Evolutionary conservation across 2,888 invertebrate genomes (phyloP), one percentile per base, ranked within the genome.

Genomic region (Cheilosia pagana): DNA sequence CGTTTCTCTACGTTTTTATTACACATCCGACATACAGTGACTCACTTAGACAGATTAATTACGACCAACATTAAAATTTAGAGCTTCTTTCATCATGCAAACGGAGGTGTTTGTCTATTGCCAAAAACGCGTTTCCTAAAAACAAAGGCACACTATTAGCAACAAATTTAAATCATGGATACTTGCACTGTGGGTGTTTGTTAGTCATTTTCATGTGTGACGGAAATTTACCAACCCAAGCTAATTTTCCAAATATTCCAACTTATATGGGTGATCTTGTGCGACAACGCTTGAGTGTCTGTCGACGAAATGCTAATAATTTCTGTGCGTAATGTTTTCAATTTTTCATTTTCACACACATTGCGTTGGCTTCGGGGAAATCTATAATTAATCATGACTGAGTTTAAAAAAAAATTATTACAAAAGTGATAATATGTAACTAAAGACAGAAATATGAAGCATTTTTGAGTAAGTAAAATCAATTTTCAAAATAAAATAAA

Each of bases 311-410:
- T 35, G 35, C 3, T 35, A 35, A 12, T 12, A 35, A 48, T 23
- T 12, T 23, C 19, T 21, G 16, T 5, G 21, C 23, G 45, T 50
- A 10, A 35, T 12, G 12, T 50, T 23, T 14, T 50, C 3, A 0
- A 14, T 23, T 50, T 50, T 50, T 23, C 12, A 21, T 48, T 50
- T 50, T 25, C 25, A 50, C 50, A 4, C 21, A 19, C 23, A 12
- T 0, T 50, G 50, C 23, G 14, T 14, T 50, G 50, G 50, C 19
- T 19, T 31, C 3, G 4, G 4, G 35, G 35, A 19, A 10, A 57
- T 57, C 19, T 35, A 57, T 55, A 35, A 57, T 57, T 39, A 57
- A 57, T 57, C 16, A 57, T 35, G 35, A 39, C 10, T 35, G 8
- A 6, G 6, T 5, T 23, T 50, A 50, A 4, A 50, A 21, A 50